These are phyloP conservation scores for Tiliqua scincoides DNA, from an alignment of 2,113 vertebrate genomes.

Conservation along the genomic window DNA sequence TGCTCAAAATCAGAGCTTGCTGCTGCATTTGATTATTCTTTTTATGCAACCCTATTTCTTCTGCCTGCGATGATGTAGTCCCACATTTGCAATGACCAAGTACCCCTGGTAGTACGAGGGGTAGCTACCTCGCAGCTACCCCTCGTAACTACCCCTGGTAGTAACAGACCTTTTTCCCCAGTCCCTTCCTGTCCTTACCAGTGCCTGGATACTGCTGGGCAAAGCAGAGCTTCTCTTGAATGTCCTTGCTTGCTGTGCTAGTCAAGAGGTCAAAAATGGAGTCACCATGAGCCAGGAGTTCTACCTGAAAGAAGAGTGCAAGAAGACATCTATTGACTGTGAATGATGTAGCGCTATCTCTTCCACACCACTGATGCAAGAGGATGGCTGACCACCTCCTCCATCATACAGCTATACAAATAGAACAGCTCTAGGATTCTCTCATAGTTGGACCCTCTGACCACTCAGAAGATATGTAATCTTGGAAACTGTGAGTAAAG, in stretches of 20 bases:
- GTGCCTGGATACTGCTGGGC: slow-evolving; percentile 52
- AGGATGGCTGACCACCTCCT: too few species aligned
- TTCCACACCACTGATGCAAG: too few species aligned
- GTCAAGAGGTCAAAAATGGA: slow-evolving; percentile 61
- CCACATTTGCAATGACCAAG: too few species aligned
- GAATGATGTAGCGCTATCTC: background rate
- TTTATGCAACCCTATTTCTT: background rate
- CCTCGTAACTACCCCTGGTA: background rate
- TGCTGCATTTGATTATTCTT: background rate
- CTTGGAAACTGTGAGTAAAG: too few species aligned
- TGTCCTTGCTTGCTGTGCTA: rapidly evolving
- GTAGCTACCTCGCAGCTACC: too few species aligned
- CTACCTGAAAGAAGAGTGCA: slow-evolving; percentile 53
- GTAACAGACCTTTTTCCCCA: background rate
- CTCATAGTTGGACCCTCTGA: too few species aligned
- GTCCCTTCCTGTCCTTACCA: slow-evolving; percentile 48
- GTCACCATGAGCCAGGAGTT: slow-evolving; percentile 66
- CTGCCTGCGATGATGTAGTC: background rate
- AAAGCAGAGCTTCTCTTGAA: slow-evolving; percentile 41
- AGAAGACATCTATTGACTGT: rapidly evolving
- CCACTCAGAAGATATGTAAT: too few species aligned
- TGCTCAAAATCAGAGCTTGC: background rate
- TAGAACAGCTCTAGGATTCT: too few species aligned
- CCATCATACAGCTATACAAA: too few species aligned
- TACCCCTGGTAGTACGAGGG: too few species aligned